Conservation (phyloP, 1,140 invertebrate species). For the Antheraea mylitta region DNA sequence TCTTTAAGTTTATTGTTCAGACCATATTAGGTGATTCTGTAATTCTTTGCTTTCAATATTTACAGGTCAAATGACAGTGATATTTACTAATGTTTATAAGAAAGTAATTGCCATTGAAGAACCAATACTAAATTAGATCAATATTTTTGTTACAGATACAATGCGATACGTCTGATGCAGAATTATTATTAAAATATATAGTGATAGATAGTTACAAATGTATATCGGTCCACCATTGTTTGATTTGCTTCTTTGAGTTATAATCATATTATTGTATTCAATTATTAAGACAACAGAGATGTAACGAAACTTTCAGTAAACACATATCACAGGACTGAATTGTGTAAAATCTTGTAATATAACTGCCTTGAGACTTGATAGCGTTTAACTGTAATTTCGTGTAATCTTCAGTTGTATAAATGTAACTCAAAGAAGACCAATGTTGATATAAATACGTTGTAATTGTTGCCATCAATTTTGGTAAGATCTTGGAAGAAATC, state of each 20-base stretch:
- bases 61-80: neutral
- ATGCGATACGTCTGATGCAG: conserved; percentile 41
- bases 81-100: neutral
- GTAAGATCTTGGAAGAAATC: conserved; percentile 53
- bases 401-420: conserved; percentile 36
- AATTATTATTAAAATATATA: conserved; percentile 16
- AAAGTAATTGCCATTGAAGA: neutral
- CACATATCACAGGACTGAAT: conserved; percentile 42
- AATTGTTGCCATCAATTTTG: conserved; percentile 28
- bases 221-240: conserved; percentile 35
- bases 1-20: neutral
- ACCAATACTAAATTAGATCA: conserved; percentile 10
- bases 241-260: conserved; percentile 36
- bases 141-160: conserved; percentile 58
- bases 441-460: conserved; percentile 18
- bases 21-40: neutral
- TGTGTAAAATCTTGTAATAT: conserved; percentile 9
- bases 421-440: conserved; percentile 38
- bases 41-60: conserved; percentile 10
- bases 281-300: conserved; percentile 32
- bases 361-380: conserved; percentile 40
- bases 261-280: conserved; percentile 35
- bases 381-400: conserved; percentile 51
- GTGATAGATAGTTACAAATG: conserved; percentile 8
- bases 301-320: conserved; percentile 47